Evolutionary conservation across 2,113 vertebrate genomes (phyloP), one percentile per base, ranked within the genome.

Genomic region (Peromyscus leucopus): DNA sequence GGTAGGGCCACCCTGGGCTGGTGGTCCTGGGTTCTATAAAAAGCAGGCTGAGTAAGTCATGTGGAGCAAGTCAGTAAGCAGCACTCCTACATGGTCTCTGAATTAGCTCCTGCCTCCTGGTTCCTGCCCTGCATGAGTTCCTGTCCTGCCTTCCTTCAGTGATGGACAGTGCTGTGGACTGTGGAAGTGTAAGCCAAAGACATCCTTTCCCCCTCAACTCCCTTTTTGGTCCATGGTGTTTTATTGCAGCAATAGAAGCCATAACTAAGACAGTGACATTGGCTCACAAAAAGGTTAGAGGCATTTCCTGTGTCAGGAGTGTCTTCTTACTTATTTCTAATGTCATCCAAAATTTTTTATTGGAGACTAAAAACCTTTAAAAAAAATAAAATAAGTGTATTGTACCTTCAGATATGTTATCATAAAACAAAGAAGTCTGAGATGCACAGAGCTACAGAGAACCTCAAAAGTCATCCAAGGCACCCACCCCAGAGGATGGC

Each of bases 341-440:
- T 19, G 75, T 31, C 51, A 93, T 48, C 55, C 61, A 72, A 88
- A 83, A 39, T 39, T 16, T 16, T 59, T 16, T 59, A 88, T 31
- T 46, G 71, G 6, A 94, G 72, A 83, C 21, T 72, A 69, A 94
- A 96, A 91, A n/a, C 31, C 2, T 88, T 76, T 76, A 55, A n/a
- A 69, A 33, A 87, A 19, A 78, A 74, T 19, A 89, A 84, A 75
- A n/a, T 84, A 16, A n/a, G 4, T 7, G 21, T 2, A 72, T 42
- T 61, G 5, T 10, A 78, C 15, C 22, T 31, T 2, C 31, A 24
- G 59, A 7, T 46, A 80, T 51, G 5, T 91, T 46, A 72, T 51
- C 39, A 76, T 33, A 48, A 89, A 94, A 82, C 80, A 85, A 83
- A 87, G 67, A 76, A 57, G 9, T 61, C 69, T 61, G 13, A 75